Conservation (phyloP, 2,113 vertebrate species). For the Alouatta palliata region DNA sequence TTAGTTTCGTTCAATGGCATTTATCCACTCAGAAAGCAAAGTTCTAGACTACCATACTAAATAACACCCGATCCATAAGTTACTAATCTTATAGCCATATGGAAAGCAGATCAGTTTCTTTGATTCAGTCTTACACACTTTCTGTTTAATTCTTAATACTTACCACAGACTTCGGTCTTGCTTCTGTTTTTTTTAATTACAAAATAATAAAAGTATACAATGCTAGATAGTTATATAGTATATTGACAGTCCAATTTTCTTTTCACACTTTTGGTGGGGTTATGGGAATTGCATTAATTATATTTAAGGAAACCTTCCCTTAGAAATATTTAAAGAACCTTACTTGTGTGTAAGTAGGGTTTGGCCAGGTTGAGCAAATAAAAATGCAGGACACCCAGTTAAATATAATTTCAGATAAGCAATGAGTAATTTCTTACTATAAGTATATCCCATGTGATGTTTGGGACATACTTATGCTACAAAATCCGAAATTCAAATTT, state of each 20-base stretch:
- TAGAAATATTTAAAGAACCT: constrained; percentile 4
- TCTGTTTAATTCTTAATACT: neutral
- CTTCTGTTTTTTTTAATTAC: neutral
- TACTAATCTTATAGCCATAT: neutral
- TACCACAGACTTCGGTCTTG: neutral
- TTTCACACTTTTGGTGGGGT: neutral
- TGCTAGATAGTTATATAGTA: neutral
- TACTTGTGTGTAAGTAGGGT: neutral
- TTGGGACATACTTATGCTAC: neutral
- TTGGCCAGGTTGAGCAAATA: neutral
- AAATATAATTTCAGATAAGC: constrained; percentile 15
- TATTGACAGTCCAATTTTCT: neutral
- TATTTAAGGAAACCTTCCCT: neutral
- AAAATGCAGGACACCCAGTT: neutral
- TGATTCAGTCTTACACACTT: neutral
- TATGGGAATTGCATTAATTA: neutral
- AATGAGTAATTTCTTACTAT: neutral
- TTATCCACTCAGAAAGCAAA: neutral
- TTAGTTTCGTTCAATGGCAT: neutral
- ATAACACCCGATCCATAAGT: neutral
- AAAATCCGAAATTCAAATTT: neutral
- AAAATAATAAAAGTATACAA: neutral
- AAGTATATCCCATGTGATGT: neutral
- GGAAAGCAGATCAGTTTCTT: neutral
- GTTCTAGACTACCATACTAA: neutral